Base-by-base conservation (phyloP, 2,113 vertebrate genomes). In the Carassius gibelio region DNA sequence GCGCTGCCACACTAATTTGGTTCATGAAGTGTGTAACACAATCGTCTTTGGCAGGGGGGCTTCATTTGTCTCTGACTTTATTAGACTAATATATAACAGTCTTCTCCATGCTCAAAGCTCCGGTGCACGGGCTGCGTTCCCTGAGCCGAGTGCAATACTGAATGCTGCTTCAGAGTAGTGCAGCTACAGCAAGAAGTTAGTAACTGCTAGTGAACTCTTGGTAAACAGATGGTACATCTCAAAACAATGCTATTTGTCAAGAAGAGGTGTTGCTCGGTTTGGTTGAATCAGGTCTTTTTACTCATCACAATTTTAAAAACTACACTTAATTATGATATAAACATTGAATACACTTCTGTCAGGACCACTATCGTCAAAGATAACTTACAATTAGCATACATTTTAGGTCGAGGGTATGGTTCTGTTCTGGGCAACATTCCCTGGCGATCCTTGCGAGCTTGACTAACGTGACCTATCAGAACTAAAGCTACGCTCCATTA, bases 11-110 rank as follows among this genome's bases (percentile, higher is more conserved):
- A 72, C 95, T 98, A 96, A 98, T 97, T 96, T 96, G 95, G 95
- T 96, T 96, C 95, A 95, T 95, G 96, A 97, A 96, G 95, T 98
- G 95, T 94, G 95, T 97, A 96, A 98, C 96, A 96, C 95, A 95
- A 94, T 94, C 93, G 92, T 94, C 94, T 95, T 95, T 90, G 91
- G 93, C 71, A 84, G 48, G 86, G 83, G 75, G 93, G 92, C 91
- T 93, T 93, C 94, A 96, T 98, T 97, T 95, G 95, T 96, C 96
- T 97, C 91, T 90, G 90, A 93, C 94, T 96, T 97, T 98, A 97
- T 96, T 96, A 97, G 98, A 96, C 93, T 95, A 93, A 95, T 94
- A 95, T 94, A 96, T 96, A 95, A 92, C 91, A 92, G 91, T 94
- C 95, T 95, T 95, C 96, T 93, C 93, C 88, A 91, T 91, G 91